These are phyloP conservation scores for Potorous gilbertii DNA, from an alignment of 2,797 vertebrate species.

Conservation along the genomic window DNA sequence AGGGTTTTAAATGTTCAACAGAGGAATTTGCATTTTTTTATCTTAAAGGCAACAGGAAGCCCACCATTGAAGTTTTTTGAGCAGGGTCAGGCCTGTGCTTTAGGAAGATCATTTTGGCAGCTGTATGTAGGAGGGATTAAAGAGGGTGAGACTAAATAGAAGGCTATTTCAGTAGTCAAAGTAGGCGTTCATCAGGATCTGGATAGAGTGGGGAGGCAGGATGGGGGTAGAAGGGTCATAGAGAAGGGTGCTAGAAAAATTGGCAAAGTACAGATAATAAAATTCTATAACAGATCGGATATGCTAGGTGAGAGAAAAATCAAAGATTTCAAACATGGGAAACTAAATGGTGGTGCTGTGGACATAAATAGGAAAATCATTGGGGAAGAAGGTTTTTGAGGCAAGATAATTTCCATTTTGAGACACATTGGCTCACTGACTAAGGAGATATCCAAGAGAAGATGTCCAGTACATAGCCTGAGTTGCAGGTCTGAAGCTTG, in stretches of 20 bases:
- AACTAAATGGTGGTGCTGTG: background rate
- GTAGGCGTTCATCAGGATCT: background rate
- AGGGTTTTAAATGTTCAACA: background rate
- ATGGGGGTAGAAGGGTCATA: background rate
- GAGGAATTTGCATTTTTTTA: background rate
- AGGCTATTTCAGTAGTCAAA: background rate
- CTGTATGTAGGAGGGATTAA: background rate
- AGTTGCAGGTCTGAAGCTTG: background rate
- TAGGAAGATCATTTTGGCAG: background rate
- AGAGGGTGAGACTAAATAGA: background rate
- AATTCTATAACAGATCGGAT: background rate
- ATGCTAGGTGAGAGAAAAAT: background rate
- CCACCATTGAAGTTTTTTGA: background rate
- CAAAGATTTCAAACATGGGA: background rate
- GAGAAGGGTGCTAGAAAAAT: background rate
- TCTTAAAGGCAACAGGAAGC: background rate
- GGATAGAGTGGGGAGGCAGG: background rate
- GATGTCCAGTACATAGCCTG: background rate
- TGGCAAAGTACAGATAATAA: background rate
- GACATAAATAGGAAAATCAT: background rate
- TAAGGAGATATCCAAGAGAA: background rate
- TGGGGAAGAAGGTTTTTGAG: background rate
- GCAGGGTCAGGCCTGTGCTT: background rate
- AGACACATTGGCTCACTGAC: background rate
- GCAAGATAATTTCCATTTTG: background rate